Evolutionary conservation across 1,140 invertebrate genomes (phyloP).

Genomic region (Wiebesia pumilae): DNA sequence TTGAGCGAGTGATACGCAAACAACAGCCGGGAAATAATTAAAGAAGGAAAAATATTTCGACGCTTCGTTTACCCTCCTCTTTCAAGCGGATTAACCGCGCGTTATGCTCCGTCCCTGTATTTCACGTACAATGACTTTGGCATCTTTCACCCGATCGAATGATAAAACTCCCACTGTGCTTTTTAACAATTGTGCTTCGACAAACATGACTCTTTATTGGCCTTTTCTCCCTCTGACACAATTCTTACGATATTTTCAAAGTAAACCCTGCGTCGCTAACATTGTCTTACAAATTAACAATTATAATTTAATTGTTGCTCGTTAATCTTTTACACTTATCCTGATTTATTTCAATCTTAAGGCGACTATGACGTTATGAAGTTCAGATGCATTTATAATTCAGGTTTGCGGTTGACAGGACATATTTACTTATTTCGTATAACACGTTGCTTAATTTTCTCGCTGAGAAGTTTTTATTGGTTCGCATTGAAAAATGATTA

Average conservation of each 20-base stretch:
- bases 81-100: too few relatives aligned
- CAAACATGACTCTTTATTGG: not conserved
- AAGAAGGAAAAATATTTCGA: not conserved
- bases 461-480: too few relatives aligned
- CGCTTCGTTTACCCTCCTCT: too few relatives aligned
- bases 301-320: too few relatives aligned
- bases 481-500: too few relatives aligned
- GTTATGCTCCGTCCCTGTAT: not conserved
- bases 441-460: too few relatives aligned
- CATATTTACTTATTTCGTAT: too few relatives aligned
- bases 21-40: not conserved
- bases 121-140: not conserved
- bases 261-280: not conserved
- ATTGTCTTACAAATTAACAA: not conserved
- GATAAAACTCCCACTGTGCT: not conserved
- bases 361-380: too few relatives aligned
- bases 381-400: too few relatives aligned
- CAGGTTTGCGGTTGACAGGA: too few relatives aligned
- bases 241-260: not conserved
- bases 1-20: not conserved
- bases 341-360: too few relatives aligned
- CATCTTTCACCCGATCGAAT: not conserved
- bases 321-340: too few relatives aligned
- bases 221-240: not conserved
- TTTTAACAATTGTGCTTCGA: not conserved